These are phyloP conservation scores for Noctua pronuba DNA, from an alignment of 2,888 invertebrate species.

Conservation along the genomic window DNA sequence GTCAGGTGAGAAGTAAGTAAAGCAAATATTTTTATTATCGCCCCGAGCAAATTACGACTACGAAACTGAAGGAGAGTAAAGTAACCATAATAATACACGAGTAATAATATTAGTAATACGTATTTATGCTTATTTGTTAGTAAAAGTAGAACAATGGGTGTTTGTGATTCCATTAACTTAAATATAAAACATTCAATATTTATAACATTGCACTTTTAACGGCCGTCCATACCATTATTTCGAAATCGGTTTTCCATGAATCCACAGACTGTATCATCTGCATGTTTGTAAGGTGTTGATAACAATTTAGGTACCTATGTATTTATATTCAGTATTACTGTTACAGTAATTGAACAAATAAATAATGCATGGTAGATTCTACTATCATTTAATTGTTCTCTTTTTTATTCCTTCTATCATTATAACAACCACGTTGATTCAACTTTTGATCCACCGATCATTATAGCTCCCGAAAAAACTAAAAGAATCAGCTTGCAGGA, in stretches of 20 bases:
- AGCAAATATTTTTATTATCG: constrained; percentile 27
- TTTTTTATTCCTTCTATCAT: not conserved
- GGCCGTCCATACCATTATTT: not conserved
- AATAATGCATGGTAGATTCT: too few species aligned
- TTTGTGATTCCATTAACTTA: constrained; percentile 44
- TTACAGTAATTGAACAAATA: not conserved
- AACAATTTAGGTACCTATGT: not conserved
- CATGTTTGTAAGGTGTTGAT: not conserved
- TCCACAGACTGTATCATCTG: not conserved
- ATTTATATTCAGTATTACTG: not conserved
- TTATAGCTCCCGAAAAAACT: constrained; percentile 10
- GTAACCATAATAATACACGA: not conserved
- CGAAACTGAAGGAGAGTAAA: constrained; percentile 30
- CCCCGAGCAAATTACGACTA: constrained; percentile 28
- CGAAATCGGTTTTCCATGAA: not conserved
- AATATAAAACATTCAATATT: constrained; percentile 34
- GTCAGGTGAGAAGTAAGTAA: not conserved
- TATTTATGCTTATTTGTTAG: constrained; percentile 46
- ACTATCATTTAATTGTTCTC: not conserved
- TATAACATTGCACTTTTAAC: constrained; percentile 12
- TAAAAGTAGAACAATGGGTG: constrained; percentile 46
- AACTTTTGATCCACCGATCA: constrained; percentile 8
- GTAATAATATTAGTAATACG: constrained; percentile 29
- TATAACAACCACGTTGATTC: not conserved
- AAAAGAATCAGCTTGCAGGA: constrained; percentile 29